Percentiles rank a stretch among this genome's conserved stretches.
These are phyloP conservation scores for Oceanodroma leucorhoa DNA, from an alignment of 2,797 vertebrate species.

Conservation along the genomic window DNA sequence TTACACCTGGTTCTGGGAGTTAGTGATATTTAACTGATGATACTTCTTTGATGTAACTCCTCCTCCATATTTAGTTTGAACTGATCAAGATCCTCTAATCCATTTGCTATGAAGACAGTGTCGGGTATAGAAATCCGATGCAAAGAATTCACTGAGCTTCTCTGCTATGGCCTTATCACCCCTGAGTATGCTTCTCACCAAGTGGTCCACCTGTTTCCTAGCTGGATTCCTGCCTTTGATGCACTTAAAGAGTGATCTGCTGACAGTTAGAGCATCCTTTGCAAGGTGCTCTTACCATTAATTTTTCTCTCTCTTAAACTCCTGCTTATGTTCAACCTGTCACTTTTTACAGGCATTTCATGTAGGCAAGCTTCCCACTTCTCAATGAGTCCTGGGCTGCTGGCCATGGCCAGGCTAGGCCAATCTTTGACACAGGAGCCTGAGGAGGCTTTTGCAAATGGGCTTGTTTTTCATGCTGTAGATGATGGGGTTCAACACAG, in stretches of 20 bases:
- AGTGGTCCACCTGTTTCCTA: background rate
- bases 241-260: background rate
- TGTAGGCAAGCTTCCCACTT: background rate
- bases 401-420: background rate
- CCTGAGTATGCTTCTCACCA: background rate
- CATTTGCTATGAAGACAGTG: background rate
- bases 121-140: background rate
- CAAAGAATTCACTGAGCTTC: background rate
- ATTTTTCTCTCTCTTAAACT: background rate
- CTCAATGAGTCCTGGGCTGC: background rate
- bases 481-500: conserved; percentile 38
- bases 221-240: background rate
- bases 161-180: background rate
- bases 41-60: background rate
- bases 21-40: background rate
- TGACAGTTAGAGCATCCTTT: background rate
- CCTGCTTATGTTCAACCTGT: background rate
- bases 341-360: background rate
- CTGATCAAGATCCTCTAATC: background rate
- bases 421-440: background rate
- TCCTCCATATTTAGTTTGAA: background rate
- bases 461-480: conserved; percentile 39
- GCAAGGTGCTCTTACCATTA: background rate
- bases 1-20: background rate
- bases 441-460: background rate